Conservation (phyloP, 2,113 vertebrate genomes). For the Gasterosteus aculeatus region DNA sequence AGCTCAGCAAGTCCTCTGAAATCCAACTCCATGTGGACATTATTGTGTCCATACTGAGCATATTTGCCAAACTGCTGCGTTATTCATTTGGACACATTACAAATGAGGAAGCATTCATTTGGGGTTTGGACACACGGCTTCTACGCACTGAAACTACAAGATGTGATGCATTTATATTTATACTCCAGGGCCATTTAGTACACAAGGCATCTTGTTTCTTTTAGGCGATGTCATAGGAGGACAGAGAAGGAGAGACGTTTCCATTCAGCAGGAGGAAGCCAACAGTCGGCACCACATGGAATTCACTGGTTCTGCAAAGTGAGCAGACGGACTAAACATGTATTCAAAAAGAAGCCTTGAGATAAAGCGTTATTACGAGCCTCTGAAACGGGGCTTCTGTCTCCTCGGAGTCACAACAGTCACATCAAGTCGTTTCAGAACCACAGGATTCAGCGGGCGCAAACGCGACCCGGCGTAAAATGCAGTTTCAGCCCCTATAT, state of each 20-base stretch:
- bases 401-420: slow-evolving; percentile 18
- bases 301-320: neutral
- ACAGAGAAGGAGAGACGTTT: neutral
- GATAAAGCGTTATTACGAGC: neutral
- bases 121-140: neutral
- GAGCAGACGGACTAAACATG: slow-evolving; percentile 3
- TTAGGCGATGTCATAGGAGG: too few relatives aligned
- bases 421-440: slow-evolving; percentile 31
- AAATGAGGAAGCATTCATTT: neutral
- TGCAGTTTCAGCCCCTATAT: slow-evolving; percentile 50
- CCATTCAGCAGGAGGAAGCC: neutral
- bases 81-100: neutral
- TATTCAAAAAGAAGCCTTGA: neutral
- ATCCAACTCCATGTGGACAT: neutral
- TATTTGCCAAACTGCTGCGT: neutral
- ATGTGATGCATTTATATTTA: too few relatives aligned
- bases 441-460: slow-evolving; percentile 32
- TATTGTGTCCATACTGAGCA: neutral
- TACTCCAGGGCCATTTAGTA: too few relatives aligned
- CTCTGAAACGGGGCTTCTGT: slow-evolving; percentile 5
- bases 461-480: slow-evolving; percentile 18
- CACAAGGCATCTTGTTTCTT: too few relatives aligned
- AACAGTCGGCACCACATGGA: neutral
- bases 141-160: too few relatives aligned
- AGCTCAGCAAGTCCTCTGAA: neutral